Evolutionary conservation across 1,140 invertebrate genomes (phyloP).

Genomic region (Hycleus cichorii): DNA sequence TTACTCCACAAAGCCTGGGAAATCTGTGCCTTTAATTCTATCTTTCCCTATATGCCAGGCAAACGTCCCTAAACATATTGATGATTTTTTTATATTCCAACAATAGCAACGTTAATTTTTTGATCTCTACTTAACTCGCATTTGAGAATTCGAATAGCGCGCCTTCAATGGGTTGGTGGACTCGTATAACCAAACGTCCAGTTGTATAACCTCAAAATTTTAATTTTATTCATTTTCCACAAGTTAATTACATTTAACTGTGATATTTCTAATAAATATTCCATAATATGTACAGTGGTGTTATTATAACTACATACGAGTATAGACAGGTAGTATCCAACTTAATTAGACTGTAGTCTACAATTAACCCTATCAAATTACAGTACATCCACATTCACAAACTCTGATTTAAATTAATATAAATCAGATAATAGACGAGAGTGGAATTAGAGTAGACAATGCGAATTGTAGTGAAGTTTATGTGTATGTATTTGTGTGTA

Average conservation of each 20-base stretch:
- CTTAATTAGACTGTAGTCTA: constrained; percentile 5
- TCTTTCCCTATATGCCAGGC: constrained; percentile 2
- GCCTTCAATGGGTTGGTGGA: no score
- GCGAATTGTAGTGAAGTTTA: not conserved
- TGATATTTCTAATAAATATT: no score
- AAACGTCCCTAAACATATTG: not conserved
- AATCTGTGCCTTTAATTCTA: constrained; percentile 8
- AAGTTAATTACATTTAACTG: no score
- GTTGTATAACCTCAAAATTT: no score
- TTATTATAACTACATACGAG: no score
- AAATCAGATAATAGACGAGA: constrained; percentile 9
- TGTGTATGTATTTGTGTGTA: not conserved
- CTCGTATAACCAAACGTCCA: no score
- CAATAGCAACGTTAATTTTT: not conserved
- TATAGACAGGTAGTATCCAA: constrained; percentile 9
- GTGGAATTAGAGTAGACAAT: not conserved
- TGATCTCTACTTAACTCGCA: not conserved
- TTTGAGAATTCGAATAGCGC: not conserved
- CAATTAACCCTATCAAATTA: constrained; percentile 11
- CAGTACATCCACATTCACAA: constrained; percentile 2
- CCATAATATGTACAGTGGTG: no score
- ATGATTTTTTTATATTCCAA: not conserved
- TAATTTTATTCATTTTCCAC: no score
- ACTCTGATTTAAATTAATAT: constrained; percentile 10
- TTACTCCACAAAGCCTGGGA: constrained; percentile 4